Percentiles rank a stretch among this genome's conserved stretches.
Evolutionary conservation across 2,797 vertebrate genomes (phyloP).

Genomic region (Ispidina picta): DNA sequence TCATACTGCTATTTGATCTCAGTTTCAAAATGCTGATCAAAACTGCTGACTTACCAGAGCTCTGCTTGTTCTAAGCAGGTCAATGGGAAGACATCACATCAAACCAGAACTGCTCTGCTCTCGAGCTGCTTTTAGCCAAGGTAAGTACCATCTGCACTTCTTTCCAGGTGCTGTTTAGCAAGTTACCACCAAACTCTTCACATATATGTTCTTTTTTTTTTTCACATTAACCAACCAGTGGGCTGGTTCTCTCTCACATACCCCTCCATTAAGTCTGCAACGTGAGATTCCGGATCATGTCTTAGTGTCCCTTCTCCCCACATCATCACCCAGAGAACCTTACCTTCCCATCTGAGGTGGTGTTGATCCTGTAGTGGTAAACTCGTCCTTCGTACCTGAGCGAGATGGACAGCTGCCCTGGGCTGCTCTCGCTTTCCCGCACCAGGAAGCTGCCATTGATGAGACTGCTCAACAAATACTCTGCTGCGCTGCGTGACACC

Average conservation of each 20-base stretch:
- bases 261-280: neutral
- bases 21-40: neutral
- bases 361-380: constrained; percentile 99
- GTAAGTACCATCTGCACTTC: neutral
- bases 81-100: neutral
- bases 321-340: neutral
- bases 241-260: neutral
- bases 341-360: constrained; percentile 93
- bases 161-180: neutral
- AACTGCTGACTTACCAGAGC: neutral
- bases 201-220: accelerated
- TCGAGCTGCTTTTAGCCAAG: neutral
- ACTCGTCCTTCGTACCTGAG: constrained; percentile 97
- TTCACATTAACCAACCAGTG: neutral
- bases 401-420: constrained; percentile 97
- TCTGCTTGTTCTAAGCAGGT: neutral
- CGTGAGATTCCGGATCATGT: neutral
- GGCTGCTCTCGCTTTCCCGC: constrained; percentile 98
- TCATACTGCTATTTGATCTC: neutral
- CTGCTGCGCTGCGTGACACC: constrained; percentile 94
- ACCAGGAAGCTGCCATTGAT: constrained; percentile 99
- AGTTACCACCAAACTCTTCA: neutral
- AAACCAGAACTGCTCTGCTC: neutral
- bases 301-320: neutral
- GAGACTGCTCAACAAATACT: constrained; percentile 95